phyloP scores from a whole-genome alignment of 2,888 invertebrate genomes.

The Subacronicta megacephala region DNA sequence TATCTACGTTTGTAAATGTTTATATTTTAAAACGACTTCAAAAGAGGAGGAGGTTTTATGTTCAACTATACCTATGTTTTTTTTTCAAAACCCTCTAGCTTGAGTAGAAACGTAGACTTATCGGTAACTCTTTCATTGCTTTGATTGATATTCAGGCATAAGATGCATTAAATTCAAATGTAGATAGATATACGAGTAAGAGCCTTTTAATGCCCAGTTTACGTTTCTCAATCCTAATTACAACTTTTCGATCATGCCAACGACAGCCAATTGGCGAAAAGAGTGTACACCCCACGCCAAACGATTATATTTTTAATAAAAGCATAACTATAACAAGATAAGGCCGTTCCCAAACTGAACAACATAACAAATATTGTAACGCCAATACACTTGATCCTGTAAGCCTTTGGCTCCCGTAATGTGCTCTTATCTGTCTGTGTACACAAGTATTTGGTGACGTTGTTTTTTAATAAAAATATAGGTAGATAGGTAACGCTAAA shows the following conservation, averaged over 20 bases:
- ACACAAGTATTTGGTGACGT: constrained; percentile 45
- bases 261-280: constrained; percentile 40
- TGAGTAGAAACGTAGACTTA: too few relatives aligned
- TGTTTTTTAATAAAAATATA: constrained; percentile 51
- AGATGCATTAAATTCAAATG: too few relatives aligned
- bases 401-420: constrained; percentile 71
- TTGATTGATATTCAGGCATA: not conserved
- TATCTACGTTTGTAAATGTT: too few relatives aligned
- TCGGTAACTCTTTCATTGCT: too few relatives aligned
- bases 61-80: too few relatives aligned
- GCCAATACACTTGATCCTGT: constrained; percentile 73
- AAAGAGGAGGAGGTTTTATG: too few relatives aligned
- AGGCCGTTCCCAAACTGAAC: constrained; percentile 71
- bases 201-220: not conserved
- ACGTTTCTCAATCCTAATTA: constrained; percentile 27
- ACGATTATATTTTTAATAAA: constrained; percentile 58
- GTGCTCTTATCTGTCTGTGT: constrained; percentile 56
- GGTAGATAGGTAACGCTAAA: constrained; percentile 1
- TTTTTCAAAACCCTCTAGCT: too few relatives aligned
- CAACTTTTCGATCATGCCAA: constrained; percentile 28
- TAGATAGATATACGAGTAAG: too few relatives aligned
- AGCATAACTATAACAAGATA: constrained; percentile 55
- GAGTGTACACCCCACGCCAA: constrained; percentile 25
- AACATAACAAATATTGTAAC: constrained; percentile 70
- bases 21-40: too few relatives aligned